These are phyloP conservation scores for Synergus itoensis DNA, from an alignment of 2,888 invertebrate species.

Conservation along the genomic window DNA sequence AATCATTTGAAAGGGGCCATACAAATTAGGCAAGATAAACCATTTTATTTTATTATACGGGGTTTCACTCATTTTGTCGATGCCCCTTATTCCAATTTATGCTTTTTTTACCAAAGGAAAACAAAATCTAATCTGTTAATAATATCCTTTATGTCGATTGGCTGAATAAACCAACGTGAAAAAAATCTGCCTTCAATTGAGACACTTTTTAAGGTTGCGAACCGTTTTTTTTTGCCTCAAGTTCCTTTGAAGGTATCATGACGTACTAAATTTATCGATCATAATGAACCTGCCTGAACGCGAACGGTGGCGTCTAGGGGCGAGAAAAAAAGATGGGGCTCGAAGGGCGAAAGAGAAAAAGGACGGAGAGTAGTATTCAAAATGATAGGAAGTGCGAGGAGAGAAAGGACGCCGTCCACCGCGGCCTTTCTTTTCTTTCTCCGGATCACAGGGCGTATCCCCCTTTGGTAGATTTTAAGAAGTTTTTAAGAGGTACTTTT, in stretches of 20 bases:
- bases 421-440: constrained; percentile 39
- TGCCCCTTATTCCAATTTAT: background rate
- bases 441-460: constrained; percentile 46
- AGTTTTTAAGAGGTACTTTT: constrained; percentile 38
- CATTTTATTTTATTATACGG: no score
- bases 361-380: constrained; percentile 37
- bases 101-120: background rate
- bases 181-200: constrained; percentile 33
- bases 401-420: constrained; percentile 37
- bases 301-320: constrained; percentile 42
- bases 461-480: constrained; percentile 44
- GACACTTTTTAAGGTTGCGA: constrained; percentile 41
- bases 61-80: background rate
- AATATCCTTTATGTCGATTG: background rate
- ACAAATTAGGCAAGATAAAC: no score
- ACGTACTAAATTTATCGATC: constrained; percentile 48
- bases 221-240: constrained; percentile 37
- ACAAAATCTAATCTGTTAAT: background rate
- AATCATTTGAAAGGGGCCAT: no score
- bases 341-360: constrained; percentile 42
- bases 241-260: constrained; percentile 42
- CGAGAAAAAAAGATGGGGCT: constrained; percentile 40
- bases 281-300: constrained; percentile 47
- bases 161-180: background rate
- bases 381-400: constrained; percentile 45